These are phyloP conservation scores for Liopterus haemorrhoidalis DNA, from an alignment of 2,888 invertebrate genomes.

Conservation along the genomic window DNA sequence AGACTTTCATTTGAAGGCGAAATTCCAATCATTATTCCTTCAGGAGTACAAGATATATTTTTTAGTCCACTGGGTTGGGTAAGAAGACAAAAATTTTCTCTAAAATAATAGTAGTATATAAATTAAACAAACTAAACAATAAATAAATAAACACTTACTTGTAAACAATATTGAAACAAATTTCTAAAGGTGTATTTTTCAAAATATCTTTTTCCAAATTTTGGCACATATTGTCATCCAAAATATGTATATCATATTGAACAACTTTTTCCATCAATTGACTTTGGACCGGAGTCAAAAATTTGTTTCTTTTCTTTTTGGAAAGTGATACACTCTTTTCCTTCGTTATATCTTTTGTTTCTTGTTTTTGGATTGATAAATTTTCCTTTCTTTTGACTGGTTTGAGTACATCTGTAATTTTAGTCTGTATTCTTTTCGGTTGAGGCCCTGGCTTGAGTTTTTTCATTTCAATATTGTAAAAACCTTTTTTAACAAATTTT, in stretches of 20 bases:
- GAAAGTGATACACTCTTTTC: too few relatives aligned
- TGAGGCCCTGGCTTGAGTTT: neutral
- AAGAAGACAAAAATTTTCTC: slow-evolving; percentile 47
- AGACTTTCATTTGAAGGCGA: slow-evolving; percentile 24
- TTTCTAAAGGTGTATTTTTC: slow-evolving; percentile 19
- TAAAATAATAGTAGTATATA: too few relatives aligned
- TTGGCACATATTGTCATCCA: slow-evolving; percentile 12
- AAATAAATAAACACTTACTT: slow-evolving; percentile 39
- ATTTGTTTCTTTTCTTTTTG: slow-evolving; percentile 40
- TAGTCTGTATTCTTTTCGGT: slow-evolving; percentile 5
- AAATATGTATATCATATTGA: slow-evolving; percentile 28
- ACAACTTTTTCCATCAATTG: slow-evolving; percentile 40
- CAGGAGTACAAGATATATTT: slow-evolving; percentile 39
- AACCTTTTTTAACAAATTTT: slow-evolving; percentile 3
- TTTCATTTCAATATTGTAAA: neutral
- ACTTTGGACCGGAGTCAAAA: slow-evolving; percentile 44
- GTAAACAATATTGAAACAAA: slow-evolving; percentile 27
- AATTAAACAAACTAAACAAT: too few relatives aligned
- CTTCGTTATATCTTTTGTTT: too few relatives aligned
- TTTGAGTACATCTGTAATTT: slow-evolving; percentile 5
- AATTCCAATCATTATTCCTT: slow-evolving; percentile 41
- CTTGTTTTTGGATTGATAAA: too few relatives aligned
- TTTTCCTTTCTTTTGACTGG: slow-evolving; percentile 15
- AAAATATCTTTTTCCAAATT: slow-evolving; percentile 6
- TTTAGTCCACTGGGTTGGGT: slow-evolving; percentile 41